These are phyloP conservation scores for Plebejus argus DNA, from an alignment of 2,888 invertebrate species.

Conservation along the genomic window DNA sequence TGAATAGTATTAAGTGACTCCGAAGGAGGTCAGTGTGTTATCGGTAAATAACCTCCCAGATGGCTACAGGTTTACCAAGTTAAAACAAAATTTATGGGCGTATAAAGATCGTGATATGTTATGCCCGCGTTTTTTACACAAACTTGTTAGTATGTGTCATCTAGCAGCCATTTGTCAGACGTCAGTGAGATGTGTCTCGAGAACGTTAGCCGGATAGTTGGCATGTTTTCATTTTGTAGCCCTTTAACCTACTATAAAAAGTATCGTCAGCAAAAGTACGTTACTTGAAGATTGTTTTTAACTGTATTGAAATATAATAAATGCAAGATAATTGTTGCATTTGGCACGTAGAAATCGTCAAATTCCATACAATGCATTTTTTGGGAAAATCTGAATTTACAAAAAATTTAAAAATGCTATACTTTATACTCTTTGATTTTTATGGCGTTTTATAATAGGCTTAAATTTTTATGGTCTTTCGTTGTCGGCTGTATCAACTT, in stretches of 20 bases:
- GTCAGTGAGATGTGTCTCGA: slow-evolving; percentile 8
- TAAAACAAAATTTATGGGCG: slow-evolving; percentile 4
- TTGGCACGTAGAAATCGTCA: too few relatives aligned
- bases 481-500: neutral
- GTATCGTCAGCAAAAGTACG: neutral
- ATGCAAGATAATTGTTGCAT: too few relatives aligned
- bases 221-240: neutral
- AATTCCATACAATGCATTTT: too few relatives aligned
- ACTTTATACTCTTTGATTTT: neutral
- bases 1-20: neutral
- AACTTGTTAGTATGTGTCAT: slow-evolving; percentile 18
- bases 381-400: too few relatives aligned
- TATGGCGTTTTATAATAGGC: neutral
- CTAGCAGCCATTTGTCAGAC: slow-evolving; percentile 26
- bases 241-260: slow-evolving; percentile 17
- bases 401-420: too few relatives aligned
- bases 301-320: too few relatives aligned
- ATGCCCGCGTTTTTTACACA: neutral
- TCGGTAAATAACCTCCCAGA: slow-evolving; percentile 13
- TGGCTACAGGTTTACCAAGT: slow-evolving; percentile 8
- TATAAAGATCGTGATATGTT: slow-evolving; percentile 14
- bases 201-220: slow-evolving; percentile 1
- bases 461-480: neutral
- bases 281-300: neutral
- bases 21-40: slow-evolving; percentile 29